A percentile compares a stretch with the other conserved stretches of the same genome.
phyloP scores from a whole-genome alignment of 2,797 vertebrate species.

The Schizopygopsis malacanthus region DNA sequence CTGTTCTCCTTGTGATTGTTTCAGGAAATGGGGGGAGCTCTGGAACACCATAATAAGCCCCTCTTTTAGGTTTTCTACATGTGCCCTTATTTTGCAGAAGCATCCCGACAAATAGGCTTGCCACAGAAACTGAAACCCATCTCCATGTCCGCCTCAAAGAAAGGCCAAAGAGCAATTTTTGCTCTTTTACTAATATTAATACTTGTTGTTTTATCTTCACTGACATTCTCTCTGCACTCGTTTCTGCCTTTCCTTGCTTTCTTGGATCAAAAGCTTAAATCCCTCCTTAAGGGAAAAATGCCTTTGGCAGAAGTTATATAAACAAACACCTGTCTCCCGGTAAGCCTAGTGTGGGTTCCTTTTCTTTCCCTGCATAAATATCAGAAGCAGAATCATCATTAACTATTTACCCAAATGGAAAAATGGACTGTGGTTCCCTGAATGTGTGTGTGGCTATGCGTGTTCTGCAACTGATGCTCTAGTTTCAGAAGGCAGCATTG shows the following conservation, averaged over 20 bases:
- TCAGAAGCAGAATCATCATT: conserved; percentile 60
- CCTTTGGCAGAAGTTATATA: conserved; percentile 43
- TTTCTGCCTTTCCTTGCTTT: conserved; percentile 16
- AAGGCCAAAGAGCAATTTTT: no score
- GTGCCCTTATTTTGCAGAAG: conserved; percentile 5
- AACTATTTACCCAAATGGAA: no score
- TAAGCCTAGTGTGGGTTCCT: conserved; percentile 44
- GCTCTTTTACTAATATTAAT: no score
- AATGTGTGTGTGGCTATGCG: conserved; percentile 38
- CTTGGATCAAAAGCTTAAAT: no score
- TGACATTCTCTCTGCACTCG: neutral
- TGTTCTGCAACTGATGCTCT: conserved; percentile 42
- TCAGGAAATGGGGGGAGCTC: no score
- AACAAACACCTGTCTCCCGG: no score
- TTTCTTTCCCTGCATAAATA: no score
- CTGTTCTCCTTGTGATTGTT: no score
- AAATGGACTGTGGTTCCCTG: conserved; percentile 52
- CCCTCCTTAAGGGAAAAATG: conserved; percentile 37
- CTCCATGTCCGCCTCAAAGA: no score
- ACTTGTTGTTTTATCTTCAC: no score
- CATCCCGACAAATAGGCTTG: neutral
- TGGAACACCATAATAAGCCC: no score
- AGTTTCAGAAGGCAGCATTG: conserved; percentile 27
- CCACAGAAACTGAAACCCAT: neutral
- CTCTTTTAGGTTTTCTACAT: neutral